phyloP scores from a whole-genome alignment of 2,797 vertebrate species.

The Argya squamiceps region DNA sequence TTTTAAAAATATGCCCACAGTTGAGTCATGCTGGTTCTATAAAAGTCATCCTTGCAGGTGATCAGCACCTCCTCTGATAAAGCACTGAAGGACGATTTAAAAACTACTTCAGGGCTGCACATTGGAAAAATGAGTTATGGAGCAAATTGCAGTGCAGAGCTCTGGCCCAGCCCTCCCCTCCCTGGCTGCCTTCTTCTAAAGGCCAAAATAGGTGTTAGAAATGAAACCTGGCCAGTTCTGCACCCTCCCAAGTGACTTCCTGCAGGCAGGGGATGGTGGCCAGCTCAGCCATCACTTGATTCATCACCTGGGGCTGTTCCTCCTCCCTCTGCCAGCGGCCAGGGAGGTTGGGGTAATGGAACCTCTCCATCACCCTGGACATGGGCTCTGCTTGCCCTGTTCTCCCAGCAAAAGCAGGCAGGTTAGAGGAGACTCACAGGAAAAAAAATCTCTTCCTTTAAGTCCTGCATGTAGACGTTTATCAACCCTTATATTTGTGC shows the following conservation, averaged over 20 bases:
- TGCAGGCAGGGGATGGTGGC: constrained; percentile 77
- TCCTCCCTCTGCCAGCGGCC: constrained; percentile 65
- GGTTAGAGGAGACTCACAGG: background rate
- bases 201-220: constrained; percentile 42
- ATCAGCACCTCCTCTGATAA: constrained; percentile 53
- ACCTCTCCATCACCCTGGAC: constrained; percentile 76
- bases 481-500: background rate
- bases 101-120: background rate
- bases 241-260: constrained; percentile 74
- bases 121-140: background rate
- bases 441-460: background rate
- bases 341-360: constrained; percentile 77
- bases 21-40: constrained; percentile 63
- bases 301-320: constrained; percentile 74
- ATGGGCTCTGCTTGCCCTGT: constrained; percentile 61
- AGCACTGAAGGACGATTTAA: constrained; percentile 23
- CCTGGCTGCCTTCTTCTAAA: constrained; percentile 23
- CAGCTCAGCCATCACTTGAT: constrained; percentile 80
- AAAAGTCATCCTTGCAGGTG: constrained; percentile 60
- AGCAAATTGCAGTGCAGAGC: background rate
- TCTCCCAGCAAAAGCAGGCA: background rate
- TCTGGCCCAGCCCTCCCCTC: background rate
- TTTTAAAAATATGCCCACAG: constrained; percentile 58
- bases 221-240: constrained; percentile 68
- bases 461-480: background rate